Evolutionary conservation across 2,888 invertebrate genomes (phyloP).

Genomic region (Pristionchus japonicus): DNA sequence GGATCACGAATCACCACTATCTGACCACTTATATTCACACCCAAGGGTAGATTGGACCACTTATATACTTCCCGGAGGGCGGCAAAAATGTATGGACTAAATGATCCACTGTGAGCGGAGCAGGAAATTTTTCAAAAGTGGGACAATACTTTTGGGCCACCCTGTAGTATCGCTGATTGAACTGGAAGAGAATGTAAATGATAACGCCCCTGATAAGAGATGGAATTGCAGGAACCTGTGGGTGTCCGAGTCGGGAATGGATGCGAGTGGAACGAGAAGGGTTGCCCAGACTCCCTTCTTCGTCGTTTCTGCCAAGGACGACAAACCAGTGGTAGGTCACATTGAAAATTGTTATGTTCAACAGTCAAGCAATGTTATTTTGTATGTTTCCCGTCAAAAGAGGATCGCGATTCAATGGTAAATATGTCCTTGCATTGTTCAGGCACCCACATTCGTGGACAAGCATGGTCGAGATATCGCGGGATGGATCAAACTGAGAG

Average conservation of each 20-base stretch:
- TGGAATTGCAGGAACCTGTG: not conserved
- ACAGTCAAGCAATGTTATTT: no score
- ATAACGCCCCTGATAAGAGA: no score
- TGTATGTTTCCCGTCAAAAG: no score
- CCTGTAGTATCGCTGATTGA: no score
- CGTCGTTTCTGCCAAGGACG: not conserved
- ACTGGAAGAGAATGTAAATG: not conserved
- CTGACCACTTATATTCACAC: no score
- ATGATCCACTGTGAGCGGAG: no score
- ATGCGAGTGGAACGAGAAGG: not conserved
- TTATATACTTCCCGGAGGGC: no score
- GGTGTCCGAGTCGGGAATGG: slow-evolving; percentile 28
- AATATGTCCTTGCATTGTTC: not conserved
- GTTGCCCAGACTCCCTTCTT: slow-evolving; percentile 40
- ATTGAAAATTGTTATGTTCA: not conserved
- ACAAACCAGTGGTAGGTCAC: not conserved
- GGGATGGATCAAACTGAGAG: not conserved
- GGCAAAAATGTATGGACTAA: no score
- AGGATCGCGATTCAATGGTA: not conserved
- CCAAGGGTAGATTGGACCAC: no score
- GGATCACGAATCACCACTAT: no score
- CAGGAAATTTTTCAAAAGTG: no score
- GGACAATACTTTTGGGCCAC: no score
- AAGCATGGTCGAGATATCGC: not conserved
- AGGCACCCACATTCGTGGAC: slow-evolving; percentile 20